A percentile compares a stretch with the other conserved stretches of the same genome.
phyloP scores from a whole-genome alignment of 1,140 invertebrate species.

The Drosophila arizonae region DNA sequence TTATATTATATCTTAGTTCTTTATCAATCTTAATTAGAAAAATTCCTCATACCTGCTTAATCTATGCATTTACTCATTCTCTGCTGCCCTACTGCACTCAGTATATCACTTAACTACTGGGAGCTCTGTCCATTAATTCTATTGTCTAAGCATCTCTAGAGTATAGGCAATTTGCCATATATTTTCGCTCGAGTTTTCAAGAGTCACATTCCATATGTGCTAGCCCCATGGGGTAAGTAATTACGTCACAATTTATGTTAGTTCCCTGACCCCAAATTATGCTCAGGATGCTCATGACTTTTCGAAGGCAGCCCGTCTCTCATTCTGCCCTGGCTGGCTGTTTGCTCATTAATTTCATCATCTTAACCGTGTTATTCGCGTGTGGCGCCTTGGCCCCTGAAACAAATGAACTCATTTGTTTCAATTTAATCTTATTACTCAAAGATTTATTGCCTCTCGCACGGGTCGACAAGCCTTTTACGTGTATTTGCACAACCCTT shows the following conservation, averaged over 20 bases:
- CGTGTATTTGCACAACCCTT: constrained; percentile 3
- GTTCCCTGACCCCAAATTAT: neutral
- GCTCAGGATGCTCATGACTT: neutral
- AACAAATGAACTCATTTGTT: constrained; percentile 79
- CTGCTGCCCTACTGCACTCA: too few relatives aligned
- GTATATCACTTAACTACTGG: too few relatives aligned
- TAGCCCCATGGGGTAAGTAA: neutral
- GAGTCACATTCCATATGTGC: neutral
- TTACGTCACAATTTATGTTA: neutral
- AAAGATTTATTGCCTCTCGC: constrained; percentile 73
- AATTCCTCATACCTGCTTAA: too few relatives aligned
- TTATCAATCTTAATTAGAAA: too few relatives aligned
- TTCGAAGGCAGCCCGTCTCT: neutral
- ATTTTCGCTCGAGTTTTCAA: neutral
- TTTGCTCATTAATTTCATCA: constrained; percentile 9
- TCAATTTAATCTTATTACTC: constrained; percentile 75
- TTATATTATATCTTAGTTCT: too few relatives aligned
- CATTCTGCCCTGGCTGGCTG: neutral
- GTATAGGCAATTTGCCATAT: too few relatives aligned
- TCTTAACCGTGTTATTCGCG: constrained; percentile 14
- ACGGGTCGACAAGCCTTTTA: constrained; percentile 66
- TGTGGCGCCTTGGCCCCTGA: constrained; percentile 34
- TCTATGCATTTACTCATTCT: too few relatives aligned
- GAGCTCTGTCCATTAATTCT: too few relatives aligned
- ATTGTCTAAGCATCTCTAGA: too few relatives aligned